Base-by-base conservation (phyloP, 2,797 vertebrate species). In the Sebastes iracundus region DNA sequence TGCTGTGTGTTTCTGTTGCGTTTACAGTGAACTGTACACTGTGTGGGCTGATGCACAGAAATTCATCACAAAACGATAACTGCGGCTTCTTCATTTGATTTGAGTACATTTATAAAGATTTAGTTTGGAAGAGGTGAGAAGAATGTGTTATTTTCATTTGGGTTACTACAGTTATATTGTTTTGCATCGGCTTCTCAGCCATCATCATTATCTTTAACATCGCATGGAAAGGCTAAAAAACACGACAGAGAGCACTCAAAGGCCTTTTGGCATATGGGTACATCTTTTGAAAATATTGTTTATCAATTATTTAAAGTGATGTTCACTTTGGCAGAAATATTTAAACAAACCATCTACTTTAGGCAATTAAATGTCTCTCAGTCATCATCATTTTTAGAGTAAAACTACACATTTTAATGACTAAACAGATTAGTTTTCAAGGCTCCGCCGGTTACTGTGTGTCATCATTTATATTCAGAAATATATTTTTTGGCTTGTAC, bases 21-120 rank as follows among this genome's bases (percentile, higher is more conserved):
- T 74, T 77, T 66, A 46, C 64, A 64, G 63, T 80, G 61, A 76
- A 46, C n/a, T 62, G 46, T 58, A 42, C 33, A 49, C 63, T 76
- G 82, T 65, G 88, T 89, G 82, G 89, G 90, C 74, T 62, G 83
- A 80, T 52, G 72, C 49, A 64, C 28, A 79, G 18, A 69, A 65
- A 80, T 56, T 52, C 66, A 77, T n/a, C 14, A 58, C 59, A 22
- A 53, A 76, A 90, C 70, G 74, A 78, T 32, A 49, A 76, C 60
- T 70, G 55, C 4, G 16, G 68, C 75, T 59, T 62, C 73, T 82
- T 81, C 38, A 86, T 80, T 84, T 77, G 5, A 85, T 88, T 83
- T 73, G 27, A 81, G 30, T 13, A 46, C 38, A 73, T 86, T 77
- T 70, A 80, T 59, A 53, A 82, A 81, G 56, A 61, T 66, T 46